Percentiles rank a stretch among this genome's conserved stretches.
phyloP scores from a whole-genome alignment of 2,797 vertebrate species.

The Gadopsis marmoratus region DNA sequence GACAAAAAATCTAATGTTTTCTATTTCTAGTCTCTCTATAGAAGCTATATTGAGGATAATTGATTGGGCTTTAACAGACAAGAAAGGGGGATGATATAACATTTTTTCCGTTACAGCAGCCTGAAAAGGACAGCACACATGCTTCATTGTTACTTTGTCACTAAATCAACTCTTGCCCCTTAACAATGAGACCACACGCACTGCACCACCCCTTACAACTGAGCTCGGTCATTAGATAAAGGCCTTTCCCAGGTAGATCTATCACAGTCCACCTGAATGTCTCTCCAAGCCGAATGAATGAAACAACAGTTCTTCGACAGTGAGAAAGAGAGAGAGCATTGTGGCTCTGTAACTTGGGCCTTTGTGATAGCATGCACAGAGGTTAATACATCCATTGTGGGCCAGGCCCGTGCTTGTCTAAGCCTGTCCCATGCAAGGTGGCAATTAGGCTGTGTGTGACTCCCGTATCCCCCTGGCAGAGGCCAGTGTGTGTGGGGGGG shows the following conservation, averaged over 20 bases:
- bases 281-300: slow-evolving; percentile 57
- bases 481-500: slow-evolving; percentile 43
- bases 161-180: slow-evolving; percentile 39
- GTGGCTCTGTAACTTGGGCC: slow-evolving; percentile 67
- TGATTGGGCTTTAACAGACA: slow-evolving; percentile 35
- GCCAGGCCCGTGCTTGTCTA: slow-evolving; percentile 49
- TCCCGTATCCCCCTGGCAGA: slow-evolving; percentile 46
- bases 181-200: slow-evolving; percentile 65
- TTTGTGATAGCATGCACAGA: slow-evolving; percentile 62
- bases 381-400: slow-evolving; percentile 76
- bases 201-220: slow-evolving; percentile 29
- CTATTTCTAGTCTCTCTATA: slow-evolving; percentile 36
- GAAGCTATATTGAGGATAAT: slow-evolving; percentile 63
- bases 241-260: slow-evolving; percentile 78
- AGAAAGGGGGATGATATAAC: not conserved
- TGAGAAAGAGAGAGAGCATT: slow-evolving; percentile 63
- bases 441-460: slow-evolving; percentile 71
- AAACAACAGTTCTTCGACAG: slow-evolving; percentile 59
- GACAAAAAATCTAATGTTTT: slow-evolving; percentile 47
- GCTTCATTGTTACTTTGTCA: slow-evolving; percentile 40
- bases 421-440: slow-evolving; percentile 68
- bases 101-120: slow-evolving; percentile 13
- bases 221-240: slow-evolving; percentile 55
- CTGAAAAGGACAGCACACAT: slow-evolving; percentile 51
- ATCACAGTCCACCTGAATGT: slow-evolving; percentile 60